phyloP scores from a whole-genome alignment of 2,113 vertebrate genomes.

The Pitta sordida region DNA sequence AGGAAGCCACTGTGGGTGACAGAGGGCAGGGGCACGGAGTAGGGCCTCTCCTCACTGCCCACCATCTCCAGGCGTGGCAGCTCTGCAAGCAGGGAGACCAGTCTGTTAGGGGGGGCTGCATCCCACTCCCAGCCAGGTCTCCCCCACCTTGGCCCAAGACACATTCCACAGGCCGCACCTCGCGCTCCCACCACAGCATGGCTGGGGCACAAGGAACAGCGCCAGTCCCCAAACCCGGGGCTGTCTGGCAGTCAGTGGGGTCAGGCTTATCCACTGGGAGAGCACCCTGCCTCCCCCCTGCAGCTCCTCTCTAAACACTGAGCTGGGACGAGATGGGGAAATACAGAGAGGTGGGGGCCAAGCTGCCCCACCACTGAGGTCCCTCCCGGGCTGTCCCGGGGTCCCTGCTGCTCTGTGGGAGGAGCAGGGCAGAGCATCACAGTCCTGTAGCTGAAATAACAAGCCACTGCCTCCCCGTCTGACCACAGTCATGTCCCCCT shows the following conservation, averaged over 20 bases:
- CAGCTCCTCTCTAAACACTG: not conserved
- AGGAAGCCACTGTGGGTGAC: constrained; percentile 89
- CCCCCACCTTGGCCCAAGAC: not conserved
- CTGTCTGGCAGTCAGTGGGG: not conserved
- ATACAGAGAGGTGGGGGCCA: too few relatives aligned
- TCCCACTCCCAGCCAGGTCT: not conserved
- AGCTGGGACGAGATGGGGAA: not conserved
- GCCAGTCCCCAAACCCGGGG: not conserved
- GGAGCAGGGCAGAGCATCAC: not conserved
- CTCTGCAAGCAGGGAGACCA: constrained; percentile 65
- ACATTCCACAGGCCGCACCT: not conserved
- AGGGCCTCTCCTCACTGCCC: constrained; percentile 67
- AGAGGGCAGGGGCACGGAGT: constrained; percentile 75
- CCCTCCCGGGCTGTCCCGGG: not conserved
- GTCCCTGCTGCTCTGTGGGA: not conserved
- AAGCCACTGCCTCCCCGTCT: not conserved
- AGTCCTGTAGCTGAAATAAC: not conserved
- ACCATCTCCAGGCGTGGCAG: constrained; percentile 75
- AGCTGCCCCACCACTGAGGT: too few relatives aligned
- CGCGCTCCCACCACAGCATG: rapidly evolving
- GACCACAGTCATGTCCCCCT: not conserved
- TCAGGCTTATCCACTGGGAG: not conserved
- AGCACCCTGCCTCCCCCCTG: not conserved
- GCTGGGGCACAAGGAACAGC: not conserved
- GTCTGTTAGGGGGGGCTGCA: not conserved